A percentile compares a stretch with the other conserved stretches of the same genome.
phyloP scores from a whole-genome alignment of 1,140 invertebrate species.

The Pseudachorutes palmiensis region DNA sequence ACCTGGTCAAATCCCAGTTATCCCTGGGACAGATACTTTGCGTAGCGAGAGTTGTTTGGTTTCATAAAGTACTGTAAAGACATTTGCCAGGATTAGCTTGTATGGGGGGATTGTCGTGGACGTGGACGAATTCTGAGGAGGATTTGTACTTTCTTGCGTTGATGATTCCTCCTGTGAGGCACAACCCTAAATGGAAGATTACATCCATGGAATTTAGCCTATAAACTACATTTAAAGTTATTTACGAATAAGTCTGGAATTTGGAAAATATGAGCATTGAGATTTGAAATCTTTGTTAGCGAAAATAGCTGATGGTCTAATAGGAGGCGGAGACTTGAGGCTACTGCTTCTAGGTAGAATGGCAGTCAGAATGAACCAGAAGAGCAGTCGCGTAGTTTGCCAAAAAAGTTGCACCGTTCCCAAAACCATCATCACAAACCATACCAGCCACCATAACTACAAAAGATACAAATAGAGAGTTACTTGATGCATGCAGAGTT shows the following conservation, averaged over 20 bases:
- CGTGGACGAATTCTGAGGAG: not conserved
- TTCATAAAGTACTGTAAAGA: slow-evolving; percentile 17
- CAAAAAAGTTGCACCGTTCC: slow-evolving; percentile 33
- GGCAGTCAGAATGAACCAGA: slow-evolving; percentile 31
- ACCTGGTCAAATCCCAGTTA: not conserved
- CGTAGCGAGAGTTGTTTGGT: not conserved
- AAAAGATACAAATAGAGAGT: slow-evolving; percentile 8
- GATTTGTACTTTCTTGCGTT: slow-evolving; percentile 5
- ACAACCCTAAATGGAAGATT: not conserved
- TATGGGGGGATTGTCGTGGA: slow-evolving; percentile 23
- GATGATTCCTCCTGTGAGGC: not conserved
- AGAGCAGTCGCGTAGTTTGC: slow-evolving; percentile 26
- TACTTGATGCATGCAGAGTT: not conserved
- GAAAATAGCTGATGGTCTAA: slow-evolving; percentile 17
- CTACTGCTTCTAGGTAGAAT: slow-evolving; percentile 25
- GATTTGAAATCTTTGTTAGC: slow-evolving; percentile 5
- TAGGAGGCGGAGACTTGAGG: slow-evolving; percentile 19
- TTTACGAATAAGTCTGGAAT: slow-evolving; percentile 9
- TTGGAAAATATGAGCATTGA: slow-evolving; percentile 1
- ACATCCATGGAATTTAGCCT: not conserved
- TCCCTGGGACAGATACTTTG: not conserved
- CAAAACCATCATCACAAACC: slow-evolving; percentile 34
- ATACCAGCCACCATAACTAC: slow-evolving; percentile 37
- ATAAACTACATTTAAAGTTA: not conserved
- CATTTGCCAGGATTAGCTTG: slow-evolving; percentile 33